Evolutionary conservation across 2,888 invertebrate species (phyloP), one percentile per base, ranked within the genome.

Genomic region (Dynastes tityus): DNA sequence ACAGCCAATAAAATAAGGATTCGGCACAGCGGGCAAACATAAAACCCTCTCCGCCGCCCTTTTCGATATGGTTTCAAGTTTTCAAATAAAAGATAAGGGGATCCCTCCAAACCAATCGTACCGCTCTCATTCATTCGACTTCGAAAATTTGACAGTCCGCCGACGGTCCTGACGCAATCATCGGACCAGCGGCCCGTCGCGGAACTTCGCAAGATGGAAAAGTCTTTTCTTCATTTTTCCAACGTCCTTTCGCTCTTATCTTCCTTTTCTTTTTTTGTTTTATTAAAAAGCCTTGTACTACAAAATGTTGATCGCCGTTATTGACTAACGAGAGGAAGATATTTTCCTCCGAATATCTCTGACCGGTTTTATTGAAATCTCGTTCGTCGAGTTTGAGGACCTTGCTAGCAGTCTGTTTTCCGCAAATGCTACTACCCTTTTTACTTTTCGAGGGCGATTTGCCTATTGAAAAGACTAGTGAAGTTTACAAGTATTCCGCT

Each of bases 61-160:
- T 8, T 11, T 11, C 63, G 84, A 84, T 85, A 85, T 83, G 85
- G 84, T 67, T 82, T 82, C 84, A 85, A 86, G 83, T 86, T 86
- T 85, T 83, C 85, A 84, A 86, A 85, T 85, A 85, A 85, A 78
- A 85, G 85, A 85, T 85, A 84, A 85, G 84, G 81, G 73, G 16
- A 77, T 55, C 64, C 76, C 29, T 8, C 45, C 45, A 8, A 11
- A 45, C 45, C 45, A 11, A 45, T 45, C 45, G 45, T 45, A 45
- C 11, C 45, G 16, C n/a, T 8, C 29, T 51, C 63, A 64, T 64
- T 76, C 58, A 51, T 53, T 37, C 58, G 74, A 16, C 5, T n/a
- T 6, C 53, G 53, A 70, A 70, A 70, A 55, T 70, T 53, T 70
- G 70, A 53, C 53, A 32, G 53, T 27, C 65, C 65, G 32, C 32